These are phyloP conservation scores for Alces alces DNA, from an alignment of 2,113 vertebrate genomes.

Conservation along the genomic window DNA sequence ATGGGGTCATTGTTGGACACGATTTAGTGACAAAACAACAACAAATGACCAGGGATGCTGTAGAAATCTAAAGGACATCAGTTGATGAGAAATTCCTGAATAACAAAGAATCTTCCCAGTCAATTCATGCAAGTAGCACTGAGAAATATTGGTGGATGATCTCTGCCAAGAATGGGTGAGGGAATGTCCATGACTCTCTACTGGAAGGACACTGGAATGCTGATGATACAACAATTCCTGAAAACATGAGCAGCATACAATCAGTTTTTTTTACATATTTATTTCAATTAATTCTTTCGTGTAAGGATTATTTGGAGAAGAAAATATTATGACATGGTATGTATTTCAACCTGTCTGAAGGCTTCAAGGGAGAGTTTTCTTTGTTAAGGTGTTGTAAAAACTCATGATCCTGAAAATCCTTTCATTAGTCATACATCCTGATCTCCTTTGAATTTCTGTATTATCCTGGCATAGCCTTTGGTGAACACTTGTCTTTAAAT, in stretches of 20 bases:
- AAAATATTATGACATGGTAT: background rate
- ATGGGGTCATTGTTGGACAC: background rate
- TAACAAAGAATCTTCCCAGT: background rate
- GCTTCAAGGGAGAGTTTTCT: background rate
- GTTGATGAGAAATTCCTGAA: background rate
- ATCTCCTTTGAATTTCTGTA: constrained; percentile 43
- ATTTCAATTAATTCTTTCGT: background rate
- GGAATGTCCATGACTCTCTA: background rate
- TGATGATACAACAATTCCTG: background rate
- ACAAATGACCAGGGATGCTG: background rate
- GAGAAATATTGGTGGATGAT: background rate
- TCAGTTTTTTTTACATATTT: background rate
- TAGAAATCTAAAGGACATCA: background rate
- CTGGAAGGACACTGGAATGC: background rate
- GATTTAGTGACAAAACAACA: background rate
- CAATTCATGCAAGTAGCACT: background rate
- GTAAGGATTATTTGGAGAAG: background rate
- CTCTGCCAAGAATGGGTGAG: background rate
- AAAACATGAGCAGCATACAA: background rate
- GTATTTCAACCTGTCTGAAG: background rate
- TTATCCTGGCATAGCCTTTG: constrained; percentile 61
- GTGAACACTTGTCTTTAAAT: constrained; percentile 69
- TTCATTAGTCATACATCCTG: constrained; percentile 50
- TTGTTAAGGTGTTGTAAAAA: constrained; percentile 10
- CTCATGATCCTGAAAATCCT: background rate